These are phyloP conservation scores for Coregonus ussuriensis DNA, from an alignment of 2,797 vertebrate species.

Conservation along the genomic window DNA sequence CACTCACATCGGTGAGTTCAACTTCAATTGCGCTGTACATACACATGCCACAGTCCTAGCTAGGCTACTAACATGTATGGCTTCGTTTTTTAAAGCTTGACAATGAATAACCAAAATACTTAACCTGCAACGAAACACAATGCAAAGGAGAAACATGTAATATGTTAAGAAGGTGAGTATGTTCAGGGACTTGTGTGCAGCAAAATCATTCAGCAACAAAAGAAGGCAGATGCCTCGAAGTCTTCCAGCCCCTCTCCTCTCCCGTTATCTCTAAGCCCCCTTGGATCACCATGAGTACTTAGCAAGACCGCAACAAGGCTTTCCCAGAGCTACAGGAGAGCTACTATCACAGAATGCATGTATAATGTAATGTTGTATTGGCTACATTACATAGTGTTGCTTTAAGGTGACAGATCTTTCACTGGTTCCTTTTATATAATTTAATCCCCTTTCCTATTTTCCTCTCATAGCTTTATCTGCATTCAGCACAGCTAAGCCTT, in stretches of 20 bases:
- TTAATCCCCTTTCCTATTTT: constrained; percentile 58
- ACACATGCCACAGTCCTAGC: too few species aligned
- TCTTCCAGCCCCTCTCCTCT: constrained; percentile 38
- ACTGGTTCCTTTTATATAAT: constrained; percentile 56
- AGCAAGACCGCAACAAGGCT: constrained; percentile 20
- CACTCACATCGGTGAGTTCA: too few species aligned
- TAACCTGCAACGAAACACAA: too few species aligned
- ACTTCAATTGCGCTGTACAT: too few species aligned
- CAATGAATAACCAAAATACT: too few species aligned
- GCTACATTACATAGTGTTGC: constrained; percentile 24
- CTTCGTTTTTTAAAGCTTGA: too few species aligned
- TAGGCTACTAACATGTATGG: too few species aligned
- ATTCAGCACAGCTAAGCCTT: constrained; percentile 65
- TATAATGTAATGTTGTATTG: constrained; percentile 23
- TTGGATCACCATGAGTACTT: constrained; percentile 46
- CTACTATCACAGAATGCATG: constrained; percentile 15
- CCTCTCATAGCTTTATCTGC: constrained; percentile 67
- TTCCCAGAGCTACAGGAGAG: background rate
- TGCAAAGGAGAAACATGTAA: background rate
- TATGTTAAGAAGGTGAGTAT: constrained; percentile 56
- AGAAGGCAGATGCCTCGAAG: constrained; percentile 60
- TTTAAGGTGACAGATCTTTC: background rate
- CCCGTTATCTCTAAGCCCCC: constrained; percentile 58
- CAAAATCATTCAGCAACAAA: constrained; percentile 71
- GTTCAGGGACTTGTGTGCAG: constrained; percentile 71